Evolutionary conservation across 2,113 vertebrate species (phyloP).

Genomic region (Seriola dumerili): DNA sequence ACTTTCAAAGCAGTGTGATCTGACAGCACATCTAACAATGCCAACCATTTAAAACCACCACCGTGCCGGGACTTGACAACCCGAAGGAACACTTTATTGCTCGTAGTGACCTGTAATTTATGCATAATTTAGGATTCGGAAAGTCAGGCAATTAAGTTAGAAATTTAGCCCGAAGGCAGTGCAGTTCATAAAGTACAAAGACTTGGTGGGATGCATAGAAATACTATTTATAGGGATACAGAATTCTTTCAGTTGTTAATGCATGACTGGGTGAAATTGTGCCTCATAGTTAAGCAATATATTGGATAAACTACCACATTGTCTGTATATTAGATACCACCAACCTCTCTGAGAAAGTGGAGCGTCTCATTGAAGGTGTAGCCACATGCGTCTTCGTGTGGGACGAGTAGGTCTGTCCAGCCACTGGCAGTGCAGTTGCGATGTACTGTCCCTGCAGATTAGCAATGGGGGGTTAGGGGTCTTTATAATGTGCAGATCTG

Average conservation of each 20-base stretch:
- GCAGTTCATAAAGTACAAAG: not conserved
- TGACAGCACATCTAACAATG: too few species aligned
- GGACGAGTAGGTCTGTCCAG: constrained; percentile 89
- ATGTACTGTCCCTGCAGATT: constrained; percentile 85
- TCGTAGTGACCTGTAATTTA: too few species aligned
- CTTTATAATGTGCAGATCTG: not conserved
- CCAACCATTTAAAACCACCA: too few species aligned
- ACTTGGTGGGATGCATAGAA: not conserved
- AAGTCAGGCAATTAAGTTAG: not conserved
- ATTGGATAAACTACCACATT: not conserved
- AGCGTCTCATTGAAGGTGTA: constrained; percentile 85
- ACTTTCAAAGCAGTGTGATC: not conserved
- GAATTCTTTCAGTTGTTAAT: not conserved
- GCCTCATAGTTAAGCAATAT: not conserved
- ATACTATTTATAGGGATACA: not conserved
- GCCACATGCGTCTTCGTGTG: constrained; percentile 88
- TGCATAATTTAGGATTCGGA: not conserved
- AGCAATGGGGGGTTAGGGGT: not conserved
- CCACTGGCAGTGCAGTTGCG: constrained; percentile 89
- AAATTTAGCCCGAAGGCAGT: not conserved
- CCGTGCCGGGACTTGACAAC: too few species aligned
- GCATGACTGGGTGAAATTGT: not conserved
- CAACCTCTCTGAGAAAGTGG: constrained; percentile 62
- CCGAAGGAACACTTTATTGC: too few species aligned
- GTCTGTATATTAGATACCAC: not conserved